phyloP scores from a whole-genome alignment of 2,797 vertebrate genomes.

The Threskiornis aethiopicus region DNA sequence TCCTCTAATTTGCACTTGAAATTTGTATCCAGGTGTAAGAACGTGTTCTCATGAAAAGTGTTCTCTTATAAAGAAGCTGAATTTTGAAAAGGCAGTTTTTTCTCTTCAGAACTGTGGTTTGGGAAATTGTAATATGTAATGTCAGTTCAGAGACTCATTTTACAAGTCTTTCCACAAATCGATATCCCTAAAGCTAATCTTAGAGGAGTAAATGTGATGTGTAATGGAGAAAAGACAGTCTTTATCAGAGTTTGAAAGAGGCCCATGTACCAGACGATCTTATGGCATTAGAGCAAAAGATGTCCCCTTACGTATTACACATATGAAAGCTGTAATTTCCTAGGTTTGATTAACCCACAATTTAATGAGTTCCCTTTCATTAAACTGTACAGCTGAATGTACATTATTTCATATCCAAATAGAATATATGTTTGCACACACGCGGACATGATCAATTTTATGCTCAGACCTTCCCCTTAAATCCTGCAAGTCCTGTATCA shows the following conservation, averaged over 20 bases:
- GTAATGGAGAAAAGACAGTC: neutral
- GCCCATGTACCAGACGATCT: accelerated
- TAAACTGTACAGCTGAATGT: neutral
- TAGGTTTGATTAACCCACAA: neutral
- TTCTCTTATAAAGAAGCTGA: neutral
- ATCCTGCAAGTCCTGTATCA: accelerated
- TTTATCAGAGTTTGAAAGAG: neutral
- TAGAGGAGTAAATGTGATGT: neutral
- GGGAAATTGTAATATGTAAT: neutral
- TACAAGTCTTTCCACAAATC: neutral
- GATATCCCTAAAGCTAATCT: neutral
- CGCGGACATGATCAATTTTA: neutral
- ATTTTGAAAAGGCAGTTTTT: slow-evolving; percentile 1
- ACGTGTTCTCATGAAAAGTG: accelerated
- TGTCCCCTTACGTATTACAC: accelerated
- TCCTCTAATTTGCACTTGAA: neutral
- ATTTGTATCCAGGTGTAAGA: neutral
- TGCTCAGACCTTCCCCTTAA: neutral
- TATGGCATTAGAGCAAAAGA: neutral
- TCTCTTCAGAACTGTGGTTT: neutral
- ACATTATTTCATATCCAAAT: neutral
- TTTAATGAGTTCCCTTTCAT: neutral
- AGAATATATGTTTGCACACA: neutral
- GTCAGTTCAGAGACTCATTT: neutral
- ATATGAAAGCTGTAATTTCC: neutral